Evolutionary conservation across 2,113 vertebrate genomes (phyloP).

Genomic region (Meriones unguiculatus): DNA sequence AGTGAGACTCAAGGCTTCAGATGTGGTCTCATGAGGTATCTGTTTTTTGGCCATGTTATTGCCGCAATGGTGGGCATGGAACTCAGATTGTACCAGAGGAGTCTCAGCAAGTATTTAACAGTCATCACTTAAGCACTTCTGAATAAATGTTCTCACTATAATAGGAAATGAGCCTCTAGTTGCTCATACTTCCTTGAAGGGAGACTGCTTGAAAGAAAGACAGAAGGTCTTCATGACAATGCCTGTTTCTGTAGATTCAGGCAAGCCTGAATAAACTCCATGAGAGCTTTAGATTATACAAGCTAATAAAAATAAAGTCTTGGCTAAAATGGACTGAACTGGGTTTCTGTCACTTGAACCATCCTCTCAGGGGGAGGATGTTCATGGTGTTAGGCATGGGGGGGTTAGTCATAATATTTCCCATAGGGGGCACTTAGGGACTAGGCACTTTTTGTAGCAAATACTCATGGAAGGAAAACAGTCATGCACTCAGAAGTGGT

Average conservation of each 20-base stretch:
- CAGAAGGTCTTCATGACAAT: neutral
- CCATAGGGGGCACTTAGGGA: neutral
- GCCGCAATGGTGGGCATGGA: neutral
- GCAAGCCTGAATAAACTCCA: neutral
- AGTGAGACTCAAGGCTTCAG: neutral
- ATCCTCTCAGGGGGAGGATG: neutral
- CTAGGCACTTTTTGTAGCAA: neutral
- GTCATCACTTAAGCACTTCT: neutral
- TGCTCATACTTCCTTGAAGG: neutral
- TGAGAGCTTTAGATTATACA: neutral
- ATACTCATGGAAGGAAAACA: neutral
- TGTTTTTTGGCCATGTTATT: neutral
- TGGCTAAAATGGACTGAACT: neutral
- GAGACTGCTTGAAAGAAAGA: neutral
- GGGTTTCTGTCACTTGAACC: neutral
- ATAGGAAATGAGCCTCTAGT: neutral
- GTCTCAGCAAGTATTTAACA: neutral
- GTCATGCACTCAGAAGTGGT: neutral
- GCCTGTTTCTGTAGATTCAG: neutral
- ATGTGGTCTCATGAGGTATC: neutral
- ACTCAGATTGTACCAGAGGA: neutral
- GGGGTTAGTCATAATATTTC: neutral
- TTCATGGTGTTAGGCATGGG: neutral
- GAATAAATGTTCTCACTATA: neutral
- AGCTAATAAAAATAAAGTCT: neutral